Base-by-base conservation (phyloP, 2,888 invertebrate species). In the Synanthedon formicaeformis region DNA sequence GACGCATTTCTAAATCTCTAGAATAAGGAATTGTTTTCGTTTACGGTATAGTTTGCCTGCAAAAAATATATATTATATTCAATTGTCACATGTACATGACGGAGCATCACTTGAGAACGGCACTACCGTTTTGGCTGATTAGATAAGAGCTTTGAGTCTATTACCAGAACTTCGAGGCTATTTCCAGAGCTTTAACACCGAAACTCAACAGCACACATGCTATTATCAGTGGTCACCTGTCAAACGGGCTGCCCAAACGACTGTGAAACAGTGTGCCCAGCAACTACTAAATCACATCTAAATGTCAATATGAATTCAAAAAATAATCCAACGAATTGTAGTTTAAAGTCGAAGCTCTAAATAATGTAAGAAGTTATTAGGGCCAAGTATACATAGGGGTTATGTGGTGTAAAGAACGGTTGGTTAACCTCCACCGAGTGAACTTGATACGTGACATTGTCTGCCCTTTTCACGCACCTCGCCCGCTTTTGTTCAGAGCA, bases 371-470 rank as follows among this genome's bases (percentile, higher is more conserved):
- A 54, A 55, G 53, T 55, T 61, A 59, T 56, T 58, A 56, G 52
- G 52, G 54, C 58, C 59, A 71, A 76, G 62, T 71, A 75, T 82
- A 80, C 79, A 58, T 58, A 56, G 34, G 34, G 34, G 34, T 34
- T 10, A 8, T 10, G 34, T 34, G 10, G 34, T 34, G 34, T 34
- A 34, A 49, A 14, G 62, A 57, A 65, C 73, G 75, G 71, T 75
- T 73, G 72, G 77, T 65, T 75, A 71, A 73, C 75, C 73, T 68
- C 67, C 59, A 63, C 63, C 48, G 65, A 59, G 68, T 85, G 84
- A 87, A 87, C 86, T 87, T 87, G 86, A 87, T 86, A 85, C 86
- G 81, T 87, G 86, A 87, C 86, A 86, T 86, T 87, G 84, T 85
- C 70, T 74, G 77, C 75, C 77, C 79, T 80, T 71, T 80, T 77